phyloP scores from a whole-genome alignment of 2,113 vertebrate genomes.

The Phainopepla nitens region DNA sequence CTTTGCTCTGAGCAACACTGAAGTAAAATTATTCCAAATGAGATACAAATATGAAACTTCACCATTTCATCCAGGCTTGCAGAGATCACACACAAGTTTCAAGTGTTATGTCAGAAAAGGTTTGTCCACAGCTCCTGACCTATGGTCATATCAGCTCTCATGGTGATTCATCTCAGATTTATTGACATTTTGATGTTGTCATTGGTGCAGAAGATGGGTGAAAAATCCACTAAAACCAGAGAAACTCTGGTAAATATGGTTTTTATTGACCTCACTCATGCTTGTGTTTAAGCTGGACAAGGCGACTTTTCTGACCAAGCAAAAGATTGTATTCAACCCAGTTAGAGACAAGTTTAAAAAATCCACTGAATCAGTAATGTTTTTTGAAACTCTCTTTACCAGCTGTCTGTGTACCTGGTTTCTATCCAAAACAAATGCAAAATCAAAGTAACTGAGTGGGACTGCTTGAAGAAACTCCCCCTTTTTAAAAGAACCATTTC shows the following conservation, averaged over 20 bases:
- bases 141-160: background rate
- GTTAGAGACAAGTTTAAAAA: background rate
- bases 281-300: background rate
- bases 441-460: background rate
- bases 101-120: background rate
- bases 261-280: background rate
- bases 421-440: background rate
- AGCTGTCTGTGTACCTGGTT: background rate
- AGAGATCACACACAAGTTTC: background rate
- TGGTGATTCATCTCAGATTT: background rate
- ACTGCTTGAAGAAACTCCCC: background rate
- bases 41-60: background rate
- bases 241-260: background rate
- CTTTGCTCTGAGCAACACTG: background rate
- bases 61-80: background rate
- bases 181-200: background rate
- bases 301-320: background rate
- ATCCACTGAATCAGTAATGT: background rate
- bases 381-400: background rate
- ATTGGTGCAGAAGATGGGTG: background rate
- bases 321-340: background rate
- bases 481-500: background rate
- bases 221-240: background rate
- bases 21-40: background rate
- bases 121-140: background rate